Conservation (phyloP, 2,888 invertebrate species). For the Chloroclystis v-ata region DNA sequence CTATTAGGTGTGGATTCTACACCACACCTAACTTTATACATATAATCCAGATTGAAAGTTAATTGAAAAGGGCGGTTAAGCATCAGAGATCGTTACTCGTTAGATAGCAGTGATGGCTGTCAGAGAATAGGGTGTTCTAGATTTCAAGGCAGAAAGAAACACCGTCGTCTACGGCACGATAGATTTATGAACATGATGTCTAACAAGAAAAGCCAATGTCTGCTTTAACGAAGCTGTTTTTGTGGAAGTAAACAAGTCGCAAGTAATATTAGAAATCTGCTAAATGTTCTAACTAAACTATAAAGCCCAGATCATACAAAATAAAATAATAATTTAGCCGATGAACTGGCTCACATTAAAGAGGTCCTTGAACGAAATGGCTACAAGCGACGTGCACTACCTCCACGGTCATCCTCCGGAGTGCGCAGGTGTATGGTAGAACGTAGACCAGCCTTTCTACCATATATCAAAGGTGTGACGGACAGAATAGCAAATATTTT, state of each 20-base stretch:
- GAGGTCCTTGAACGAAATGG: too few species aligned
- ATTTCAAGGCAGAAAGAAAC: constrained; percentile 15
- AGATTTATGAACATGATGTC: constrained; percentile 14
- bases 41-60: constrained; percentile 18
- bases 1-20: too few species aligned
- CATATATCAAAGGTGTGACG: too few species aligned
- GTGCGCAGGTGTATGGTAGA: too few species aligned
- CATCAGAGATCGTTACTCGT: constrained; percentile 20
- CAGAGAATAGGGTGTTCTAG: constrained; percentile 4
- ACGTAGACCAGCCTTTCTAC: too few species aligned
- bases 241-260: not conserved
- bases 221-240: constrained; percentile 7
- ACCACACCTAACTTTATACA: constrained; percentile 3
- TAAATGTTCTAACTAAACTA: too few species aligned
- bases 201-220: constrained; percentile 1
- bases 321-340: too few species aligned
- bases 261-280: not conserved
- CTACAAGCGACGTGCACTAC: too few species aligned
- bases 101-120: constrained; percentile 34
- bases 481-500: too few species aligned
- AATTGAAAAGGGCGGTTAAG: constrained; percentile 36
- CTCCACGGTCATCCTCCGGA: too few species aligned
- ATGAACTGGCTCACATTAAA: too few species aligned
- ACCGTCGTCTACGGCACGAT: constrained; percentile 4
- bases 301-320: too few species aligned